Base-by-base conservation (phyloP, 2,113 vertebrate genomes). In the Oryzias melastigma region DNA sequence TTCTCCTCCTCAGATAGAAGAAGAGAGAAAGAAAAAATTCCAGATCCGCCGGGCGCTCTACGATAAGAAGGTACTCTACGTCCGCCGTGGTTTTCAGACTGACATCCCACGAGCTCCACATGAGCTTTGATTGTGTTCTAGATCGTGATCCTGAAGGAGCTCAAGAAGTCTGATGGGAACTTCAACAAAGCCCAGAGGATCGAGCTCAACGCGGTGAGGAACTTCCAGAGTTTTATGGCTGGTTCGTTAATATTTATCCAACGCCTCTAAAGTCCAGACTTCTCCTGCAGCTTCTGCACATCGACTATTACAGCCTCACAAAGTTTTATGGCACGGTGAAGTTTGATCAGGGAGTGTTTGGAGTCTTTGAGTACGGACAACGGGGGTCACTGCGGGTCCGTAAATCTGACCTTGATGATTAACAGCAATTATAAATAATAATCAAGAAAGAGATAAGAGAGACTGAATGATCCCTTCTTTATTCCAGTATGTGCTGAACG, bases 271-370 rank as follows among this genome's bases (percentile, higher is more conserved):
- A 27, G 35, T 20, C 7, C n/a, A 6, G 1, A 6, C 48, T 62
- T 44, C 52, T 25, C 66, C 58, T 50, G 41, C 83, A 98, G 97
- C 88, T 98, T 53, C 85, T 95, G 35, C 94, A 92, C 71, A 93
- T 97, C 12, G 97, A 99, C 89, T 99, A 98, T 71, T 95, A 94
- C 90, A 99, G 95, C 87, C 88, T 98, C 73, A 98, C 95, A 20
- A 99, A 99, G 90, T 98, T 99, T 90, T 99, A 98, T 1, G 97
- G 97, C 78, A 99, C 97, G 0, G 94, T 96, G 84, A 96, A 95
- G 88, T 87, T 95, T 42, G 95, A 96, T 16, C 27, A 87, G 14
- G 92, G 87, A 40, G 94, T 95, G 82, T 96, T 95, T 27, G 95
- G 90, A 4, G 96, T 99, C 85, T 92, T 92, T 14, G 97, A 98